Conservation (phyloP, 2,113 vertebrate species). For the Cynoglossus semilaevis region DNA sequence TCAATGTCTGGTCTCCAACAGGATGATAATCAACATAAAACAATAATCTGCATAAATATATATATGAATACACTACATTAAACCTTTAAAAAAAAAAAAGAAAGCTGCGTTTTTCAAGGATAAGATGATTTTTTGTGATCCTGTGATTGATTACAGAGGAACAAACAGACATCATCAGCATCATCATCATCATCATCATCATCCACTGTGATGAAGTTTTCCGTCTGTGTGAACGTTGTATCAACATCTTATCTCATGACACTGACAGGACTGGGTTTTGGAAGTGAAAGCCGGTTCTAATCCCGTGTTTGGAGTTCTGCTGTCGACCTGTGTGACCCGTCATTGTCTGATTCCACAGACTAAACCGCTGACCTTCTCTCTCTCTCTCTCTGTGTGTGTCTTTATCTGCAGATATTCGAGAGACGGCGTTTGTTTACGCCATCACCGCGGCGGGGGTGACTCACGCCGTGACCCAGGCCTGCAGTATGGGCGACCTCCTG, state of each 20-base stretch:
- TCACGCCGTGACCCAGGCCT: constrained; percentile 95
- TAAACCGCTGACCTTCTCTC: neutral
- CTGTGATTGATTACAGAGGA: neutral
- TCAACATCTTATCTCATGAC: neutral
- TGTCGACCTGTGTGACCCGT: neutral
- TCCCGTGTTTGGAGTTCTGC: neutral
- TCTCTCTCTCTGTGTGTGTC: neutral
- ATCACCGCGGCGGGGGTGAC: constrained; percentile 91
- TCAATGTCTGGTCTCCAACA: no score
- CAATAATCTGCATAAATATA: no score
- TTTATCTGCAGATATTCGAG: constrained; percentile 83
- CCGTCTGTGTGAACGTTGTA: no score
- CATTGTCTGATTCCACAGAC: neutral
- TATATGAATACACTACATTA: no score
- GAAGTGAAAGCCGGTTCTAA: neutral
- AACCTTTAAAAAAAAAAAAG: no score
- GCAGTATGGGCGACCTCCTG: constrained; percentile 95
- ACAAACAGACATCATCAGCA: neutral
- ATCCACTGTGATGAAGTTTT: neutral
- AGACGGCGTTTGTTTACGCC: constrained; percentile 96
- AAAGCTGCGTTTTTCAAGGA: no score
- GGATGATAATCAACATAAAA: no score
- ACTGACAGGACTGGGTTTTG: no score
- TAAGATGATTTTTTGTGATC: neutral
- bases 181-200: neutral